Conservation (phyloP, 2,113 vertebrate species). For the Struthidea cinerea region DNA sequence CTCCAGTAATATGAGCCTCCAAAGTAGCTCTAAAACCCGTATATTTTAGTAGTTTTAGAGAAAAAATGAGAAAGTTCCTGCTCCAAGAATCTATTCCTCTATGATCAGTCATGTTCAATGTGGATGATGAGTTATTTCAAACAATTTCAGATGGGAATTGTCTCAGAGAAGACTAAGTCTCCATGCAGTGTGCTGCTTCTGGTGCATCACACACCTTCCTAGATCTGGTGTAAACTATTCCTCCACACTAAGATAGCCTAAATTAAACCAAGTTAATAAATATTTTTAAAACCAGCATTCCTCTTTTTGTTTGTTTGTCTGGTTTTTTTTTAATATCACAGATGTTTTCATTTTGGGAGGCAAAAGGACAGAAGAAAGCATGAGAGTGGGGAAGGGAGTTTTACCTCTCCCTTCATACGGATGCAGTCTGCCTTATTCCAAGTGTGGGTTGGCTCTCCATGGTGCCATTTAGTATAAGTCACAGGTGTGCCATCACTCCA, state of each 20-base stretch:
- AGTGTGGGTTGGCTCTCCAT: constrained; percentile 80
- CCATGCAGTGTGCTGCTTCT: background rate
- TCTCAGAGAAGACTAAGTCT: background rate
- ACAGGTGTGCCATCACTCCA: constrained; percentile 90
- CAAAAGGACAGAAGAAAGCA: background rate
- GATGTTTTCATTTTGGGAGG: background rate
- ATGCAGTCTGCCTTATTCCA: constrained; percentile 84
- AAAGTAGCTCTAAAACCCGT: background rate
- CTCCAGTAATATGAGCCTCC: background rate
- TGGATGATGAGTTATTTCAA: background rate
- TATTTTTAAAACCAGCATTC: background rate
- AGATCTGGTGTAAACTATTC: background rate
- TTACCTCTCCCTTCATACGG: constrained; percentile 86
- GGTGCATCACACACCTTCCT: background rate
- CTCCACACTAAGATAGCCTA: background rate
- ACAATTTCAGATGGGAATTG: background rate
- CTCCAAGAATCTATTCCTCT: background rate
- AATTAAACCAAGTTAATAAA: background rate
- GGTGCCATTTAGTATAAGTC: constrained; percentile 86
- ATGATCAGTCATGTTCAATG: background rate
- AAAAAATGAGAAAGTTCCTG: background rate
- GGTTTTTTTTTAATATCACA: background rate
- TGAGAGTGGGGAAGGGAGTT: background rate
- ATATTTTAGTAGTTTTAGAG: background rate
- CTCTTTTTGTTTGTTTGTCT: fast-evolving